These are phyloP conservation scores for Tarsius wallacei DNA, from an alignment of 2,797 vertebrate species.

Conservation along the genomic window DNA sequence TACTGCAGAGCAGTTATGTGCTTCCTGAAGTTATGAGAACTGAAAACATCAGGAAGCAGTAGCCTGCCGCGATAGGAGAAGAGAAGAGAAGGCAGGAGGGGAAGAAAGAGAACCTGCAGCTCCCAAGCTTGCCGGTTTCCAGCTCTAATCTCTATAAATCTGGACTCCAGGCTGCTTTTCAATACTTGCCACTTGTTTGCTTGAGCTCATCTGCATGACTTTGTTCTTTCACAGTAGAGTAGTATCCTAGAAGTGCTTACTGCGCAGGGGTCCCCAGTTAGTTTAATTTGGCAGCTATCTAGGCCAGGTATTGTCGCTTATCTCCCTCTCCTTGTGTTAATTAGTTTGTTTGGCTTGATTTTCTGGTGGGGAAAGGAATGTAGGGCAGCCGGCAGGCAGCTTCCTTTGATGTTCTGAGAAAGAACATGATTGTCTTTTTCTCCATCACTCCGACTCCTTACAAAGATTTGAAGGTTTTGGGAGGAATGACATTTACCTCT, in stretches of 20 bases:
- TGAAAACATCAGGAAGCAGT: neutral
- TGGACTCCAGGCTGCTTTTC: neutral
- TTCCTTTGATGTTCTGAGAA: neutral
- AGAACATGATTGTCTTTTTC: neutral
- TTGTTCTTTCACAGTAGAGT: neutral
- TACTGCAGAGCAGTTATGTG: neutral
- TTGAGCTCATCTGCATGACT: neutral
- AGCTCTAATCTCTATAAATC: neutral
- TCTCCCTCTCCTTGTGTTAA: neutral
- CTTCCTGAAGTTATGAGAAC: neutral
- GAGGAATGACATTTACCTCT: conserved; percentile 14
- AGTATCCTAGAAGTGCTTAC: neutral
- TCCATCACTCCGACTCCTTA: neutral
- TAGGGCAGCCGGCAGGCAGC: neutral
- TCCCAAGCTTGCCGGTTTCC: neutral
- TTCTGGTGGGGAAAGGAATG: neutral
- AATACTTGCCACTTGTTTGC: neutral
- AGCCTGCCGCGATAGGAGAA: neutral
- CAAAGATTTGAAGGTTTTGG: neutral
- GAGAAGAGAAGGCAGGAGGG: neutral
- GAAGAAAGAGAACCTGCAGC: neutral
- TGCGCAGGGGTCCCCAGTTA: neutral
- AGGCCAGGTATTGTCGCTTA: neutral
- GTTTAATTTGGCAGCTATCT: neutral
- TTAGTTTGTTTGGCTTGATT: neutral